These are phyloP conservation scores for Craseonycteris thonglongyai DNA, from an alignment of 2,113 vertebrate genomes.

Conservation along the genomic window DNA sequence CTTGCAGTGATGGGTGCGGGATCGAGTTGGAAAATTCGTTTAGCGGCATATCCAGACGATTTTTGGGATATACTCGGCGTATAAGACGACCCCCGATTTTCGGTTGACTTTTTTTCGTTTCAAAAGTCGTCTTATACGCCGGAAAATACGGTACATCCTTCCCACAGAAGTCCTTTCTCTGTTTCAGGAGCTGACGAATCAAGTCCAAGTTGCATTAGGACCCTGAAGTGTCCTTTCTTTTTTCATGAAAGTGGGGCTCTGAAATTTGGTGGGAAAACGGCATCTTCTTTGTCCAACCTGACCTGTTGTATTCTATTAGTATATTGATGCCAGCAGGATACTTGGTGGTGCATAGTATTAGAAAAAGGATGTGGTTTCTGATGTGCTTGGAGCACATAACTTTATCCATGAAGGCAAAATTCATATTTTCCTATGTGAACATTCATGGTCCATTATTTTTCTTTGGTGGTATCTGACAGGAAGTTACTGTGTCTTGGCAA, in stretches of 20 bases:
- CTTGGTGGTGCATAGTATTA: background rate
- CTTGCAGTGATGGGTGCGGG: no score
- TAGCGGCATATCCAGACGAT: no score
- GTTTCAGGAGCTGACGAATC: background rate
- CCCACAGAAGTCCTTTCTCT: background rate
- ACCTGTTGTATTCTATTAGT: background rate
- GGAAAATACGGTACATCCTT: no score
- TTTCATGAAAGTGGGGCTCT: background rate
- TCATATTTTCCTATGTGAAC: constrained; percentile 47
- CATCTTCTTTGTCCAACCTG: background rate
- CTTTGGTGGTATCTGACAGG: constrained; percentile 58
- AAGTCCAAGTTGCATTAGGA: background rate
- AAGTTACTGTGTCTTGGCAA: constrained; percentile 50
- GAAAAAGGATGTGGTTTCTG: constrained; percentile 17
- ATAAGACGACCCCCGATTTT: no score
- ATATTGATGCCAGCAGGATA: background rate
- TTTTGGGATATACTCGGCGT: no score
- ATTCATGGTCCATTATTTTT: constrained; percentile 53
- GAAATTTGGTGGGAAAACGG: background rate
- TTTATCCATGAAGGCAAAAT: background rate
- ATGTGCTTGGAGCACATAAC: constrained; percentile 12
- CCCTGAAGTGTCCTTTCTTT: background rate
- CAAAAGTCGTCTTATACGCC: no score
- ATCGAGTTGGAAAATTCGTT: no score
- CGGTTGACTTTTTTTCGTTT: no score